Conservation (phyloP, 2,888 invertebrate species). For the Spisula subtruncata region DNA sequence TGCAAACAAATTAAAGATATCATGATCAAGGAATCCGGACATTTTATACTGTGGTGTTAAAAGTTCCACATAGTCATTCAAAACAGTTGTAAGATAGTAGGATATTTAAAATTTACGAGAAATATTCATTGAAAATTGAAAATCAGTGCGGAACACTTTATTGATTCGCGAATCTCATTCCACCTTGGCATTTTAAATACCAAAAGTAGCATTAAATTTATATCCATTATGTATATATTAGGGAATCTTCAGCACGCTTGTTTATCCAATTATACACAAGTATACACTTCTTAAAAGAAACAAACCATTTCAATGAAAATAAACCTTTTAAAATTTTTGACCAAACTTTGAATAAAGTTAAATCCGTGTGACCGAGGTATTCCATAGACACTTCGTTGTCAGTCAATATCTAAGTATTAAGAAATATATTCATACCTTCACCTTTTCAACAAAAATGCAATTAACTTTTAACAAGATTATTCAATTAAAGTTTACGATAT, state of each 20-base stretch:
- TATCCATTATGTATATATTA: slow-evolving; percentile 13
- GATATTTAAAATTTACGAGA: not conserved
- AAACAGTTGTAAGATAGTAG: not conserved
- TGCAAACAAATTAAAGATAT: slow-evolving; percentile 8
- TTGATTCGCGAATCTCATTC: not conserved
- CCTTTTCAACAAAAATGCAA: not conserved
- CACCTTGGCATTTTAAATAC: not conserved
- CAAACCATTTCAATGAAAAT: slow-evolving; percentile 19
- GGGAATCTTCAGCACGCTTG: slow-evolving; percentile 39
- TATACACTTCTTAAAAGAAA: slow-evolving; percentile 17
- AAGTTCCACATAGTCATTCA: not conserved
- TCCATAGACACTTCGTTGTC: not conserved
- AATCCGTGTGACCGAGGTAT: not conserved
- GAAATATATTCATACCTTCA: not conserved
- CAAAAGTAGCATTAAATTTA: not conserved
- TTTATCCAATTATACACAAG: slow-evolving; percentile 34
- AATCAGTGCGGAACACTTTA: not conserved
- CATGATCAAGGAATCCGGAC: not conserved
- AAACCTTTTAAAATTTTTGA: slow-evolving; percentile 42
- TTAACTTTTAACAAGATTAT: slow-evolving; percentile 7
- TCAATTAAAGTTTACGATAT: slow-evolving; percentile 16
- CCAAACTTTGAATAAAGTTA: slow-evolving; percentile 15
- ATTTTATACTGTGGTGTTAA: not conserved
- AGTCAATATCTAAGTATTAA: slow-evolving; percentile 7
- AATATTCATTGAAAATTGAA: not conserved